phyloP scores from a whole-genome alignment of 1,140 invertebrate genomes.

The Lysiphlebus fabarum region DNA sequence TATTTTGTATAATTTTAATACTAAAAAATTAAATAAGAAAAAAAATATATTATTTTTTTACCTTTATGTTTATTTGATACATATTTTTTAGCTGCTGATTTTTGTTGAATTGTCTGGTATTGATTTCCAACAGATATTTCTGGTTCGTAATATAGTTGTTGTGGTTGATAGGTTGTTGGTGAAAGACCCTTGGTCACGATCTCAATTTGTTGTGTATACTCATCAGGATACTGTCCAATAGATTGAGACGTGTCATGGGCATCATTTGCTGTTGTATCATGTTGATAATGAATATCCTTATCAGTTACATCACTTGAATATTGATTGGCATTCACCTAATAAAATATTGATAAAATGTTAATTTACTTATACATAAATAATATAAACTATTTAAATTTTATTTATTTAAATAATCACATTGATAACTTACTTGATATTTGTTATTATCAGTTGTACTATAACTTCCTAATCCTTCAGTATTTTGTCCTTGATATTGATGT shows the following conservation, averaged over 20 bases:
- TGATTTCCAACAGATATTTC: constrained; percentile 44
- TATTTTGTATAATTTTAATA: constrained; percentile 12
- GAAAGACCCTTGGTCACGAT: constrained; percentile 22
- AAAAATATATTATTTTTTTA: constrained; percentile 22
- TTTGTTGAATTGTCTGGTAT: constrained; percentile 42
- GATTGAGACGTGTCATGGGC: constrained; percentile 2
- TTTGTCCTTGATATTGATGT: not conserved
- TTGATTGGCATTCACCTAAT: not conserved
- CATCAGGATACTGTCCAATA: not conserved
- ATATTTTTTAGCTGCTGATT: constrained; percentile 36
- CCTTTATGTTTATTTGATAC: constrained; percentile 33
- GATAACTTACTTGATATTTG: constrained; percentile 9
- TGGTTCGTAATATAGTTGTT: constrained; percentile 35
- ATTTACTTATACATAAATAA: not conserved
- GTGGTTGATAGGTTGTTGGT: constrained; percentile 30
- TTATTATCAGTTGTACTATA: constrained; percentile 5
- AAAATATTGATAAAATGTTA: no score
- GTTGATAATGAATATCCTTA: constrained; percentile 30
- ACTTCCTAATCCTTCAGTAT: constrained; percentile 12
- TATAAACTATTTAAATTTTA: not conserved
- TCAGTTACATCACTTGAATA: not conserved
- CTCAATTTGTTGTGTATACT: constrained; percentile 12
- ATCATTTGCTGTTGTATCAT: constrained; percentile 12
- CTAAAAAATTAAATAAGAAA: no score
- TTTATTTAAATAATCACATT: not conserved